A percentile compares a stretch with the other conserved stretches of the same genome.
Evolutionary conservation across 1,140 invertebrate genomes (phyloP).

Genomic region (Drosophila dunni): DNA sequence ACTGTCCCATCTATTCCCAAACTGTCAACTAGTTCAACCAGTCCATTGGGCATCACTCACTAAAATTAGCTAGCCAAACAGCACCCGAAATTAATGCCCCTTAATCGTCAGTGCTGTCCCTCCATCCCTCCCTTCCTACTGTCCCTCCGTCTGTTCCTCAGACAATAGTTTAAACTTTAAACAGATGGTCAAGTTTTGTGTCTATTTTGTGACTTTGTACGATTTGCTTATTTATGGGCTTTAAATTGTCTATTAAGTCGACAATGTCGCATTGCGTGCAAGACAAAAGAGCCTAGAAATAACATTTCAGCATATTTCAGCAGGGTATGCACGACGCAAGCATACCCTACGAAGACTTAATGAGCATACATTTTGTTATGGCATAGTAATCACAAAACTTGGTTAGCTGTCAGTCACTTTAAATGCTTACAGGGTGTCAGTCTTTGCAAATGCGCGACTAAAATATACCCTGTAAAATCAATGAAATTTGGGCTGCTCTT

Average conservation of each 20-base stretch:
- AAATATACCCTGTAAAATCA: too few species aligned
- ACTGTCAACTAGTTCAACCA: conserved; percentile 38
- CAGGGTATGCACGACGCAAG: neutral
- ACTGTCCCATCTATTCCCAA: conserved; percentile 24
- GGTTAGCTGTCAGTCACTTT: too few species aligned
- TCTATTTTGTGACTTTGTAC: conserved; percentile 60
- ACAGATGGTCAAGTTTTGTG: conserved; percentile 58
- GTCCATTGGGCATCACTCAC: conserved; percentile 61
- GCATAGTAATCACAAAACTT: too few species aligned
- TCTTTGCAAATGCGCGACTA: too few species aligned
- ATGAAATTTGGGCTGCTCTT: too few species aligned
- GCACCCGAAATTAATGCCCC: conserved; percentile 56
- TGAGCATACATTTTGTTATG: too few species aligned
- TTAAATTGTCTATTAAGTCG: conserved; percentile 81
- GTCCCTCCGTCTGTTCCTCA: conserved; percentile 14
- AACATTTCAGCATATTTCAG: neutral
- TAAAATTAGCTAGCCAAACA: conserved; percentile 65
- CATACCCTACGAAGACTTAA: neutral
- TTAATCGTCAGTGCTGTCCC: conserved; percentile 45
- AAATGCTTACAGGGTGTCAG: too few species aligned
- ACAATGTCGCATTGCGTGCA: conserved; percentile 75
- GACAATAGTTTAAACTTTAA: conserved; percentile 52
- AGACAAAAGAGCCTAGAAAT: conserved; percentile 38
- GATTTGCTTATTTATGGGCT: conserved; percentile 80
- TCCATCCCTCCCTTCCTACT: neutral